Percentiles rank a stretch among this genome's conserved stretches.
phyloP scores from a whole-genome alignment of 1,140 invertebrate species.

The Caerostris darwini region DNA sequence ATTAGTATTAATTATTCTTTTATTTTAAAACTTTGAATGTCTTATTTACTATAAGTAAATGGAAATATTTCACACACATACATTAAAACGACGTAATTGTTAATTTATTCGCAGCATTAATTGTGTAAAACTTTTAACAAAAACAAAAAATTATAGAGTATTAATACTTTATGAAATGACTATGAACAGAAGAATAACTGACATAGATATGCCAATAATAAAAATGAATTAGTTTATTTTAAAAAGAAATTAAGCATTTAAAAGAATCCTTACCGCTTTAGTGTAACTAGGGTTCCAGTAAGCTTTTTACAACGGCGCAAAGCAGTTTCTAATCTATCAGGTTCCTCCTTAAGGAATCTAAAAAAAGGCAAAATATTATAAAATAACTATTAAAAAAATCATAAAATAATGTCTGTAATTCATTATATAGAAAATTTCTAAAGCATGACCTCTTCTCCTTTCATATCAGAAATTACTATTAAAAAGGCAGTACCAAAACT shows the following conservation, averaged over 20 bases:
- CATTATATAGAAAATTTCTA: no score
- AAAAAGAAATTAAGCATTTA: background rate
- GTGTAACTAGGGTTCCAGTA: slow-evolving; percentile 96
- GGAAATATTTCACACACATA: no score
- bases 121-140: background rate
- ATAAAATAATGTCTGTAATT: no score
- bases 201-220: slow-evolving; percentile 5
- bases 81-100: no score
- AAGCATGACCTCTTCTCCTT: no score
- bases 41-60: no score
- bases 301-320: slow-evolving; percentile 96
- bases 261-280: slow-evolving; percentile 90
- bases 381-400: no score
- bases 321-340: slow-evolving; percentile 93
- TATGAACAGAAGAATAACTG: background rate
- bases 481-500: no score
- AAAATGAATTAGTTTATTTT: background rate
- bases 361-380: slow-evolving; percentile 67
- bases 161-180: background rate
- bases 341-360: slow-evolving; percentile 96
- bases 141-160: background rate
- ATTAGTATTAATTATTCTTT: no score
- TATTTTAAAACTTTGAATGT: no score
- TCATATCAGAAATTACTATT: no score
- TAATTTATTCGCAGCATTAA: no score